Base-by-base conservation (phyloP, 2,797 vertebrate genomes). In the Nothura maculosa region DNA sequence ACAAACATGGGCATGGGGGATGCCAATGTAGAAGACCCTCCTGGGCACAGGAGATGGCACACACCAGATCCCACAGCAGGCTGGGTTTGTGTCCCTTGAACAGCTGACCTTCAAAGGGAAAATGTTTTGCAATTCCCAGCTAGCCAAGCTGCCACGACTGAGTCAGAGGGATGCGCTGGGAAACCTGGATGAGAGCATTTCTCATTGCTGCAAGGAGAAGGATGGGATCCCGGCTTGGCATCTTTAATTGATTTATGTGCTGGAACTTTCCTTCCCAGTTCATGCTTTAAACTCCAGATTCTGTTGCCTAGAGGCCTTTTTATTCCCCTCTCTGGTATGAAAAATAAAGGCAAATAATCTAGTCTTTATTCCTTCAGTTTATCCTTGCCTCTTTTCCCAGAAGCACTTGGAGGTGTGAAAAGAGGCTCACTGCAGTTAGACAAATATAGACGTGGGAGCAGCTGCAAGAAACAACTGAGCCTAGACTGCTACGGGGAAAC, bases 81-180 rank as follows among this genome's bases (percentile, higher is more conserved):
- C 20, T 24, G 54, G 81, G 42, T 93, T 92, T 64, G 68, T n/a
- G 42, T 13, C 76, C 79, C 69, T 83, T 55, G 52, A 92, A 77
- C 34, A 87, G 57, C 57, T 87, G 89, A 67, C 52, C 43, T 92
- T 67, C 82, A 72, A 57, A 81, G 45, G 1, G 6, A 83, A 93
- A 95, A 75, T 62, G 25, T 82, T 85, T 77, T 67, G 38, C 54
- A 91, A n/a, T 68, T 58, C 52, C 62, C 81, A 82, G 18, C 79
- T 81, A 19, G 34, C 22, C 1, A 68, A 95, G 52, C 69, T 90
- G 66, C 73, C 75, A 40, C 73, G 18, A 62, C 34, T 36, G 68
- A 72, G 47, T 36, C 87, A 75, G 42, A n/a, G n/a, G 32, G 5
- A 48, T 36, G n/a, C 5, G 17, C 81, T 88, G 72, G 61, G 86